Base-by-base conservation (phyloP, 1,140 invertebrate species). In the Neelides sp. region DNA sequence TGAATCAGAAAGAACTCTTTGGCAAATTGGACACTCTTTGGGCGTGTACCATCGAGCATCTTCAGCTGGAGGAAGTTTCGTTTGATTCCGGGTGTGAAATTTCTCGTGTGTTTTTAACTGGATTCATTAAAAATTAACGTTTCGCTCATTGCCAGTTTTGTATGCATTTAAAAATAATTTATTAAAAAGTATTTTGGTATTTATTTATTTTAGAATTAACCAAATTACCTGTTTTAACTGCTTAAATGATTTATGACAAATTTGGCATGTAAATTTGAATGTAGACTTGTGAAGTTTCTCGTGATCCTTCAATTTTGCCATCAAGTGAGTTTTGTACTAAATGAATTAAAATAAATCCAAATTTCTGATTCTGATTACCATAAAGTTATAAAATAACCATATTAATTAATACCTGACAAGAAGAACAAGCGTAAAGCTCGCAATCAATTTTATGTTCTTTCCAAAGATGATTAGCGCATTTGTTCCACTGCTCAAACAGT, bases 1-100 rank as follows among this genome's bases (percentile, higher is more conserved):
- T 3, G 77, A 75, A 59, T 83, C 81, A 0, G 80, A 77, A 64
- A 84, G 83, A 30, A 71, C 74, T 30, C 79, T 72, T 17, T 74
- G 69, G 62, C 82, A 85, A 23, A 78, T 74, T 39, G 76, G 71
- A 63, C 82, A 85, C n/a, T 73, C 71, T 61, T 79, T 79, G 22
- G 75, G 72, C 0, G 73, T 74, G 59, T 78, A 80, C 73, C 78
- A 61, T 35, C 62, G 50, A 24, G 50, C 32, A 17, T 61, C 54
- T 10, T 34, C 13, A 75, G 35, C 69, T 64, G 40, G 69, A 64
- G 61, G 50, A 49, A 63, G 24, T 41, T 64, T 54, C 34, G 62
- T 57, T 23, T 42, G 40, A 19, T 55, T 55, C n/a, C 58, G 45
- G 15, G 44, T 63, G 62, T 56, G 64, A 47, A 57, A 64, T 47